phyloP scores from a whole-genome alignment of 2,113 vertebrate species.

The Scolopax mira region DNA sequence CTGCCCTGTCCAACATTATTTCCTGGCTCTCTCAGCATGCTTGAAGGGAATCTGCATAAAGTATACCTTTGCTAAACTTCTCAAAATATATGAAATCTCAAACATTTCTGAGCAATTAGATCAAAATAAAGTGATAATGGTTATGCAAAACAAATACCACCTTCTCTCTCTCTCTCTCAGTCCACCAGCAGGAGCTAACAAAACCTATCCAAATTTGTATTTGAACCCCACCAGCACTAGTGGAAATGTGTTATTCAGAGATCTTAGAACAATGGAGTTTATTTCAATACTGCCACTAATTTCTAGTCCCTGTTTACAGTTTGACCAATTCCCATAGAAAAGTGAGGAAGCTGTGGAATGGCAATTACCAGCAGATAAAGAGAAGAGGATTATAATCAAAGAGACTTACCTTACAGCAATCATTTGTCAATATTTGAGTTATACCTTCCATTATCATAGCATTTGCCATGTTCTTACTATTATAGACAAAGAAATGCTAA shows the following conservation, averaged over 20 bases:
- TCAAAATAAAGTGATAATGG: not conserved
- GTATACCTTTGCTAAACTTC: not conserved
- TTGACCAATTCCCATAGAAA: not conserved
- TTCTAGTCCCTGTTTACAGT: not conserved
- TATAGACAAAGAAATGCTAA: not conserved
- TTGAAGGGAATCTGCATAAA: not conserved
- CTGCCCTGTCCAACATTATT: not conserved
- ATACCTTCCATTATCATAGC: not conserved
- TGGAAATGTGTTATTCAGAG: not conserved
- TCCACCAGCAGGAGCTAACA: not conserved
- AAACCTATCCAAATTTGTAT: not conserved
- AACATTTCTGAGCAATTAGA: not conserved
- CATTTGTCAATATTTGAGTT: not conserved
- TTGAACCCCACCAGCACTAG: not conserved
- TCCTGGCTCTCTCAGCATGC: not conserved
- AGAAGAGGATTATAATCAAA: not conserved
- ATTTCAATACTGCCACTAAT: not conserved
- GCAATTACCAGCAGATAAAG: not conserved
- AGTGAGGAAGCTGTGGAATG: not conserved
- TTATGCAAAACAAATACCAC: not conserved
- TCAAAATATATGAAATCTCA: not conserved
- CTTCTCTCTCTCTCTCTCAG: not conserved
- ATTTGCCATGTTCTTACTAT: not conserved
- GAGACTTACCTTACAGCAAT: not conserved
- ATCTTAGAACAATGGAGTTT: not conserved